Evolutionary conservation across 2,888 invertebrate species (phyloP), one percentile per base, ranked within the genome.

Genomic region (Heterodera filipjevi): DNA sequence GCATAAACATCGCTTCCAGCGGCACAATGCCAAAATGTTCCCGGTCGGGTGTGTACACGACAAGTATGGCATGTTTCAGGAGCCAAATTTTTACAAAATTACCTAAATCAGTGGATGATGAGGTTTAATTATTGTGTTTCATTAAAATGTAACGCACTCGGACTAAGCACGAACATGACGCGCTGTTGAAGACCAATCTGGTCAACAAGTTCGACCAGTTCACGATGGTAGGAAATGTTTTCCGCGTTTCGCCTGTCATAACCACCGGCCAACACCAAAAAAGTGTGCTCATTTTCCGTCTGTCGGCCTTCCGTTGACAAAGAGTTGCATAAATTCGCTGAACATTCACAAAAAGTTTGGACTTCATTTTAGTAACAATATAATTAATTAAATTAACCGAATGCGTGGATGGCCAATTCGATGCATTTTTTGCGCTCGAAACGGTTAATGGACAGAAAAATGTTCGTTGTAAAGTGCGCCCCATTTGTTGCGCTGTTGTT

Each of bases 21-120:
- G 99, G 99, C 14, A 99, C 99, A 86, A 99, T 99, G 8, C 99
- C 99, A 91, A 99, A 99, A 91, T 99, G 99, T 90, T 99, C 99
- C 89, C 94, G 94, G 3, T 93, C 93, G 1, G 99, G 99, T 12
- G 99, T 99, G 89, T 99, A 99, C 33, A 99, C 89, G 32, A 99
- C 91, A 82, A 94, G 93, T 77, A 93, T 92, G 84, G 94, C 93
- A 78, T 93, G 91, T 53, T 92, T 91, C n/a, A 99, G 91, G 32
- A 99, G 90, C 22, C 93, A 92, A 10, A 94, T 92, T 90, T 99
- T 99, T 77, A 93, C 92, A 66, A 92, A 90, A 89, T 98, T 96
- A 73, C 93, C 93, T 86, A 53, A 81, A 82, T n/a, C n/a, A n/a
- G n/a, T n/a, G n/a, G n/a, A n/a, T n/a, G n/a, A n/a, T n/a, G n/a